A percentile compares a stretch with the other conserved stretches of the same genome.
Conservation (phyloP, 2,888 invertebrate species). For the Scelioninae gen. 2 region DNA sequence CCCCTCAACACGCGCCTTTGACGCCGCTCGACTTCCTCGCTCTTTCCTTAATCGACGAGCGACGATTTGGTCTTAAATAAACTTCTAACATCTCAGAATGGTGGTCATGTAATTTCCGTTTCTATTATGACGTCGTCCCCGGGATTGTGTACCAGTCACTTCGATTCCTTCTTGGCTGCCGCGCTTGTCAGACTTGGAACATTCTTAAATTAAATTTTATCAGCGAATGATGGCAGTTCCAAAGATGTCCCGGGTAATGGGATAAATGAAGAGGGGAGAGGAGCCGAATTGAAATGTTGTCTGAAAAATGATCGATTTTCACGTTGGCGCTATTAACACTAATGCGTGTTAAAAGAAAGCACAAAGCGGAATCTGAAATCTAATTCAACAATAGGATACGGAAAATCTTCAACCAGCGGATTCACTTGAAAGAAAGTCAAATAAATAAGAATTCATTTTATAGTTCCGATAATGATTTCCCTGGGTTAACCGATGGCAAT, state of each 20-base stretch:
- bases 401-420: no score
- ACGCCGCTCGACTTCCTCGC: constrained; percentile 60
- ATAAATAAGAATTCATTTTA: no score
- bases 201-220: constrained; percentile 61
- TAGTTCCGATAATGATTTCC: no score
- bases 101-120: constrained; percentile 60
- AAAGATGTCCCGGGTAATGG: constrained; percentile 43
- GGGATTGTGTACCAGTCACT: constrained; percentile 58
- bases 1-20: constrained; percentile 59
- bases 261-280: no score
- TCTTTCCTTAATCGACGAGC: constrained; percentile 74
- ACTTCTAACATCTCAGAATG: constrained; percentile 70
- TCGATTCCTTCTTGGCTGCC: constrained; percentile 62
- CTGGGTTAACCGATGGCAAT: no score
- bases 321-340: no score
- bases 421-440: no score
- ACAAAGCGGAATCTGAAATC: no score
- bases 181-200: constrained; percentile 55
- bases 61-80: constrained; percentile 75
- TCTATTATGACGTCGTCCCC: constrained; percentile 53
- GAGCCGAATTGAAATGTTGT: no score
- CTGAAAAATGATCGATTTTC: no score
- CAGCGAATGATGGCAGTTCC: constrained; percentile 39
- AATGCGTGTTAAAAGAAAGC: no score
- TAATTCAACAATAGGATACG: no score